Conservation (phyloP, 2,113 vertebrate genomes). For the Bombycilla garrulus region DNA sequence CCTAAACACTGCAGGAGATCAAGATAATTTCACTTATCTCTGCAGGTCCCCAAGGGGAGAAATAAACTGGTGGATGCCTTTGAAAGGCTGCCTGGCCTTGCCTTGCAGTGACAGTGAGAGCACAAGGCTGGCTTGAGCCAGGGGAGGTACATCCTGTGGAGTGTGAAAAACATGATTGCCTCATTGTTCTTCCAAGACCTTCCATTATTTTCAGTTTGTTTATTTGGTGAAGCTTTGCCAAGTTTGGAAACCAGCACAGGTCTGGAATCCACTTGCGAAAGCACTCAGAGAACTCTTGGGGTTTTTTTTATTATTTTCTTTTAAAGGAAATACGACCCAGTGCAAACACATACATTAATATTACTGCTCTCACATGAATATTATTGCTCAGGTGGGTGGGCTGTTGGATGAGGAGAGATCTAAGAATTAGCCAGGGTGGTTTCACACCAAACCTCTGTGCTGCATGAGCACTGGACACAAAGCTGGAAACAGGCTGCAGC, state of each 20-base stretch:
- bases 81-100: slow-evolving; percentile 4
- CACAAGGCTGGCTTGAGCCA: background rate
- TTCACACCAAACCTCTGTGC: background rate
- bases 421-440: background rate
- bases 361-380: background rate
- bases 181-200: slow-evolving; percentile 46
- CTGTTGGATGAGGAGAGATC: background rate
- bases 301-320: background rate
- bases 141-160: slow-evolving; percentile 44
- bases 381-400: background rate
- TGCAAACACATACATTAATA: background rate
- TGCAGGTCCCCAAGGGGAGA: background rate
- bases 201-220: slow-evolving; percentile 36
- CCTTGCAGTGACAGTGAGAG: background rate
- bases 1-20: slow-evolving; percentile 39
- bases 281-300: background rate
- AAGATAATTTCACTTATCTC: slow-evolving; percentile 48
- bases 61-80: slow-evolving; percentile 15
- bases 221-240: slow-evolving; percentile 31
- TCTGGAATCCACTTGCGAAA: background rate
- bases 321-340: background rate
- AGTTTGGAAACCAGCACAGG: background rate
- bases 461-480: rapidly evolving
- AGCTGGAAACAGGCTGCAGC: rapidly evolving
- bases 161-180: slow-evolving; percentile 40